Percentiles rank a stretch among this genome's conserved stretches.
These are phyloP conservation scores for Dendrocincla tyrannina DNA, from an alignment of 2,797 vertebrate species.

Conservation along the genomic window DNA sequence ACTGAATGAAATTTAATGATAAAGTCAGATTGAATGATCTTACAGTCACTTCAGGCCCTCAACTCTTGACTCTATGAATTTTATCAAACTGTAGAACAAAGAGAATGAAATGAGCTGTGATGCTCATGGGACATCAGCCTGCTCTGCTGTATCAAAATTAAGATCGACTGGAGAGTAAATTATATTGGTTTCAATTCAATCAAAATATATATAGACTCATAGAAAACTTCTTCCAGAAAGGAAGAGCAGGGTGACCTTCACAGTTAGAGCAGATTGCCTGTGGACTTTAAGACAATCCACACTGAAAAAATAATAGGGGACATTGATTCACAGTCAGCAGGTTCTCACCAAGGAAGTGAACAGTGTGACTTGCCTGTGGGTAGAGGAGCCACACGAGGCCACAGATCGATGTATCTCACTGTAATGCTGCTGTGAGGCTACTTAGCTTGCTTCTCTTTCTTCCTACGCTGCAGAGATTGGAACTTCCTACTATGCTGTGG, in stretches of 20 bases:
- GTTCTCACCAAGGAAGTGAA: not conserved
- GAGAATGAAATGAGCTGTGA: not conserved
- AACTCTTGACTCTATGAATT: not conserved
- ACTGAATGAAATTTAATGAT: not conserved
- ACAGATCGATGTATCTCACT: not conserved
- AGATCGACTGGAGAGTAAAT: not conserved
- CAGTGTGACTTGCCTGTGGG: not conserved
- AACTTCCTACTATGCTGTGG: constrained; percentile 87
- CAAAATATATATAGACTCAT: not conserved
- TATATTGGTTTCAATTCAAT: not conserved
- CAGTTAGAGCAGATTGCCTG: not conserved
- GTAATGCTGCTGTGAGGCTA: not conserved
- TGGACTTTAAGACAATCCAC: not conserved
- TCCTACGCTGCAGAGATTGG: constrained; percentile 55
- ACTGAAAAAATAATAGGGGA: not conserved
- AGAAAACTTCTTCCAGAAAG: not conserved
- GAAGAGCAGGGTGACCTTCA: not conserved
- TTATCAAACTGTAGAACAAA: not conserved
- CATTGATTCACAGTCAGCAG: not conserved
- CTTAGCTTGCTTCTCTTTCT: not conserved
- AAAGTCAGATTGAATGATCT: not conserved
- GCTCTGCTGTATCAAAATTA: not conserved
- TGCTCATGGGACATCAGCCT: not conserved
- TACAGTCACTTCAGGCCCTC: not conserved
- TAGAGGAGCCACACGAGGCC: not conserved